Base-by-base conservation (phyloP, 2,888 invertebrate genomes). In the Drosophila fungiperda region DNA sequence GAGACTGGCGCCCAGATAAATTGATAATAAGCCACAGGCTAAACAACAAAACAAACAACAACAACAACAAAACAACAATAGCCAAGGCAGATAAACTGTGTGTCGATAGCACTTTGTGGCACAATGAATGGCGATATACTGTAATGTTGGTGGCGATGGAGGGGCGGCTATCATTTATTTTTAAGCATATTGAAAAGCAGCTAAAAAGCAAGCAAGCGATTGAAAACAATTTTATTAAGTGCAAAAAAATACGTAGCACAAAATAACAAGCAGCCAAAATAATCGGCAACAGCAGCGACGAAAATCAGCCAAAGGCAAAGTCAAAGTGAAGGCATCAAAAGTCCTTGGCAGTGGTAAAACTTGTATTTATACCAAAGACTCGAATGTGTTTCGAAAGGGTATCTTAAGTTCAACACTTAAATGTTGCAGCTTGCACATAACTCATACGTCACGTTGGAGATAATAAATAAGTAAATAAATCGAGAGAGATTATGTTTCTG, bases 341-440 rank as follows among this genome's bases (percentile, higher is more conserved):
- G 89, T 90, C 91, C 92, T 91, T 91, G 91, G 85, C 91, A 91
- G 80, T 92, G 91, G 89, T 68, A 72, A 77, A 76, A 68, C 50
- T 71, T 74, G 70, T 70, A 67, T 58, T 67, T 64, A 69, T 64
- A 58, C 57, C 45, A 45, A 58, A 29, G 48, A 23, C 23, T 2
- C 40, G 35, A 54, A 15, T 29, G 23, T 48, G 36, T 49, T 35
- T 2, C 20, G 1, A 35, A 55, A 55, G 72, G 77, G 76, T 76
- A 73, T 23, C 17, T 58, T 36, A 20, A 20, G 26, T 61, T 35
- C n/a, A 45, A 15, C 23, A 26, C 15, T 45, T 8, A 45, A 15
- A 57, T 12, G 48, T 3, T 36, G 32, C 11, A 66, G 35, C 17
- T 38, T 48, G 15, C 45, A 23, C 15, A 68, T 55, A 23, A 38